Evolutionary conservation across 1,140 invertebrate genomes (phyloP).

Genomic region (Leucophenga varia): DNA sequence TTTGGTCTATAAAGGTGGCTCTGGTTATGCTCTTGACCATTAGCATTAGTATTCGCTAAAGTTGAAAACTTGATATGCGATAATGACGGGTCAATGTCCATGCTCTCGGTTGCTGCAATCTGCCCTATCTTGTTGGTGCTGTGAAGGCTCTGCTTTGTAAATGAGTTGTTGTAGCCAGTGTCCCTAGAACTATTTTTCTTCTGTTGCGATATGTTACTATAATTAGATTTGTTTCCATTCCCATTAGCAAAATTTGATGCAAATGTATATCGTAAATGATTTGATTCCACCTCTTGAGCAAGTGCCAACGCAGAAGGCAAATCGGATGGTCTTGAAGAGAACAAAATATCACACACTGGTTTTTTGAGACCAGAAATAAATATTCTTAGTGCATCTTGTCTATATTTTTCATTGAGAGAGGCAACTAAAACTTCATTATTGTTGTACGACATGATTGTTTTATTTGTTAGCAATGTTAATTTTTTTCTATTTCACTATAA

Average conservation of each 20-base stretch:
- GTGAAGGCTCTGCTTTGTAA: background rate
- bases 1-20: no score
- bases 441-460: no score
- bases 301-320: no score
- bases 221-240: background rate
- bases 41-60: background rate
- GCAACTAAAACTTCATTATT: no score
- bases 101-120: no score
- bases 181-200: no score
- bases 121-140: background rate
- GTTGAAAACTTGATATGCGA: background rate
- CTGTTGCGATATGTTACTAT: background rate
- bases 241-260: constrained; percentile 6
- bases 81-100: no score
- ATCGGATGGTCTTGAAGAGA: no score
- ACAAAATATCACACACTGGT: constrained; percentile 3
- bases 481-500: constrained; percentile 5
- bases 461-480: constrained; percentile 4
- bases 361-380: constrained; percentile 1
- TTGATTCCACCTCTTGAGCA: no score
- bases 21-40: no score
- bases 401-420: no score
- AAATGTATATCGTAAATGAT: constrained; percentile 10
- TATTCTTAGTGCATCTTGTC: constrained; percentile 7
- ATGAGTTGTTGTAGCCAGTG: background rate